phyloP scores from a whole-genome alignment of 2,797 vertebrate species.

The Carduelis carduelis region DNA sequence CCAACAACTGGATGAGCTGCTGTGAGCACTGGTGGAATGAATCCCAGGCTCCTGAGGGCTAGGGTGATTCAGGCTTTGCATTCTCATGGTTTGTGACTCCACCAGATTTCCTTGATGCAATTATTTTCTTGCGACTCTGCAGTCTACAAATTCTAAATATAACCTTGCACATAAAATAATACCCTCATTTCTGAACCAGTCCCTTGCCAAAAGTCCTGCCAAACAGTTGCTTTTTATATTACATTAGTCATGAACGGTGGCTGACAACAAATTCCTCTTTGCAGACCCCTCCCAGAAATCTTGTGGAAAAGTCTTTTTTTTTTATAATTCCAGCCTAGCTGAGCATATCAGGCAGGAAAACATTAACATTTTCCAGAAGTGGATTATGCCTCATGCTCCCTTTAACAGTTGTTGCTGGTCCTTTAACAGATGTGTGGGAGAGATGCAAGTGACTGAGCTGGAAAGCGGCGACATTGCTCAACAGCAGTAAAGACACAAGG shows the following conservation, averaged over 20 bases:
- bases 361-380: conserved; percentile 72
- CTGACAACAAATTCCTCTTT: conserved; percentile 42
- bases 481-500: neutral
- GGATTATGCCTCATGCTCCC: neutral
- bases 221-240: conserved; percentile 54
- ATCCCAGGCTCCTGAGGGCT: conserved; percentile 25
- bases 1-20: conserved; percentile 10
- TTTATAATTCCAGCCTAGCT: conserved; percentile 20
- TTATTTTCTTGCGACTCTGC: conserved; percentile 60
- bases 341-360: conserved; percentile 63
- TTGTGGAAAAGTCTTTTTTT: neutral
- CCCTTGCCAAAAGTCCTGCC: conserved; percentile 47
- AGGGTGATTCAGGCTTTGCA: conserved; percentile 46
- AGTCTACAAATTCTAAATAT: conserved; percentile 55
- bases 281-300: conserved; percentile 24
- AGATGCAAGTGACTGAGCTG: neutral
- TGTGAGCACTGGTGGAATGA: conserved; percentile 14
- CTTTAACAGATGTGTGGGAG: conserved; percentile 24
- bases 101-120: conserved; percentile 59
- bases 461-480: conserved; percentile 26
- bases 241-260: conserved; percentile 49
- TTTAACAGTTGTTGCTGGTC: conserved; percentile 23
- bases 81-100: conserved; percentile 67
- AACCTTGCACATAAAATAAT: conserved; percentile 55
- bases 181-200: conserved; percentile 46